Conservation (phyloP, 2,113 vertebrate species). For the Porphyrio hochstetteri region DNA sequence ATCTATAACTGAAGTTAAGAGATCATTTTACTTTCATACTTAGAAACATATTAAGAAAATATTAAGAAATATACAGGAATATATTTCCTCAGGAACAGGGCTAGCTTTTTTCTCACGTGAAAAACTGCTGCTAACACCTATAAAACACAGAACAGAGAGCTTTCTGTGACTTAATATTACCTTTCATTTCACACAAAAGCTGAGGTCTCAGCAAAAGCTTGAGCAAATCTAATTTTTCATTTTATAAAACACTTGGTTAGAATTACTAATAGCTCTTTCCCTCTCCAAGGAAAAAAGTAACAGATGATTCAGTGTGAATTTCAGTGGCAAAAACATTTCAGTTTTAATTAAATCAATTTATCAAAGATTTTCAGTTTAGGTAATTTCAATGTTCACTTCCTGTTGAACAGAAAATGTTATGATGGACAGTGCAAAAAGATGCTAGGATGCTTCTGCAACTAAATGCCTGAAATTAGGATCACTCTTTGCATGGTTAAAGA, state of each 20-base stretch:
- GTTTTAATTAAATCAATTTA: conserved; percentile 48
- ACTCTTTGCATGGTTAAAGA: not conserved
- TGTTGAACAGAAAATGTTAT: not conserved
- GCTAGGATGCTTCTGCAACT: not conserved
- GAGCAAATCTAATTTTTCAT: not conserved
- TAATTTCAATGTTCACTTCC: conserved; percentile 4
- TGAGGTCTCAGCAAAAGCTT: not conserved
- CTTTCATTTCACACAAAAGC: not conserved
- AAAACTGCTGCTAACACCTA: not conserved
- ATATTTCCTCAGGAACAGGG: not conserved
- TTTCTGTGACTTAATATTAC: not conserved
- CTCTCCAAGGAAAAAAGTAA: not conserved
- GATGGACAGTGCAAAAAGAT: not conserved
- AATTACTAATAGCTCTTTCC: conserved; percentile 3
- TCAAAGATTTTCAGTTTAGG: conserved; percentile 17
- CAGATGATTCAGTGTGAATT: not conserved
- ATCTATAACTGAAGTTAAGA: not conserved
- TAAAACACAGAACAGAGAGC: not conserved
- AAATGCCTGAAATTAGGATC: not conserved
- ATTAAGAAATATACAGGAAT: not conserved
- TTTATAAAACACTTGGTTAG: not conserved
- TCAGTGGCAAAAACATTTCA: not conserved
- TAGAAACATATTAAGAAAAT: not conserved
- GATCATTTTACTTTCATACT: not conserved
- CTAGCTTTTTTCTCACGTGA: not conserved